These are phyloP conservation scores for Zaprionus kolodkinae DNA, from an alignment of 1,140 invertebrate species.

Conservation along the genomic window DNA sequence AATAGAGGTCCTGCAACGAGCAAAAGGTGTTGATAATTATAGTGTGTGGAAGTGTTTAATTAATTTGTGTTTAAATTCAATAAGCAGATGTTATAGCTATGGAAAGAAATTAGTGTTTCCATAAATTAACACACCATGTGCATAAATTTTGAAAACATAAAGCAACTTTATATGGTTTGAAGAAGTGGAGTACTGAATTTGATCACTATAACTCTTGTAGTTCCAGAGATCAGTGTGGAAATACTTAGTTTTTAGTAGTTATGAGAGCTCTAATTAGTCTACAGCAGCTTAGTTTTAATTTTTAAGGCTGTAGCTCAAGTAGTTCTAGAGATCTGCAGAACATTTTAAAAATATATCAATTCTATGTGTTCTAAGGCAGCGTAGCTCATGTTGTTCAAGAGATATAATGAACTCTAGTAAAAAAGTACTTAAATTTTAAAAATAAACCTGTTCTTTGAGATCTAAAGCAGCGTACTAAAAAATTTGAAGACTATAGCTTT, in stretches of 20 bases:
- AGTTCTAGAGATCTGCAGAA: background rate
- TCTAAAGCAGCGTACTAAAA: background rate
- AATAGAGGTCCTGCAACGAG: slow-evolving; percentile 84
- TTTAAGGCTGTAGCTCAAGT: background rate
- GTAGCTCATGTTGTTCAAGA: no score
- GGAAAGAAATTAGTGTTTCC: background rate
- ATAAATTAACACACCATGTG: slow-evolving; percentile 9
- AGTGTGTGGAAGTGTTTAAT: background rate
- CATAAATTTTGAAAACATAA: background rate
- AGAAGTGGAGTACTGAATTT: background rate
- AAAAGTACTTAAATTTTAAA: no score
- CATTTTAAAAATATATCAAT: no score
- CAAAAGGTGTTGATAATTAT: slow-evolving; percentile 44
- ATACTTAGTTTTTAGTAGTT: background rate
- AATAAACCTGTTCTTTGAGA: no score
- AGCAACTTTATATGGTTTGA: background rate
- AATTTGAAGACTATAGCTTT: background rate
- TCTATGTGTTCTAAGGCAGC: no score
- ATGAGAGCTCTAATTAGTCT: background rate
- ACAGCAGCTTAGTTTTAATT: background rate
- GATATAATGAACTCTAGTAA: no score
- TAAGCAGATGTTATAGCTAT: background rate
- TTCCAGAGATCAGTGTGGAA: no score
- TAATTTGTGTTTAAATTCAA: slow-evolving; percentile 27
- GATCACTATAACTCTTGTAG: background rate